phyloP scores from a whole-genome alignment of 2,113 vertebrate genomes.

The Panthera tigris region DNA sequence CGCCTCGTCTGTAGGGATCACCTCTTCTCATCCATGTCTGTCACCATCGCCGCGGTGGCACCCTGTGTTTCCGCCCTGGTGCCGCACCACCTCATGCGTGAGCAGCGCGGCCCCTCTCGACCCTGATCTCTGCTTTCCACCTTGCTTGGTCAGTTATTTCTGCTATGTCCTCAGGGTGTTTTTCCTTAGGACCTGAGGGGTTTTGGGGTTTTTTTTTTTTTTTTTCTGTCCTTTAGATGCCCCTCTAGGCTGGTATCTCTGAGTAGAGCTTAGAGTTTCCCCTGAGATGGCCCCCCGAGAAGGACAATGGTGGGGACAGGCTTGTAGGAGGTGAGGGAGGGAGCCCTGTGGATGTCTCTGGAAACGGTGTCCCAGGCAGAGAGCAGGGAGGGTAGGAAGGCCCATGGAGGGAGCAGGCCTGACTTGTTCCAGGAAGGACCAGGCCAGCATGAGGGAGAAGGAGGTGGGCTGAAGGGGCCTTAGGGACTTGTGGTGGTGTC shows the following conservation, averaged over 20 bases:
- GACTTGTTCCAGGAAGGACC: no score
- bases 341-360: no score
- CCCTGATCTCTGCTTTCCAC: neutral
- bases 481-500: neutral
- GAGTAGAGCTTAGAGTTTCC: neutral
- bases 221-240: neutral
- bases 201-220: neutral
- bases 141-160: neutral
- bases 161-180: neutral
- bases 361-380: no score
- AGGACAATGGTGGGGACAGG: no score
- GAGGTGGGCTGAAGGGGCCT: no score
- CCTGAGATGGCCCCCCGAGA: no score
- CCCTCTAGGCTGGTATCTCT: neutral
- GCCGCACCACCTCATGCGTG: neutral
- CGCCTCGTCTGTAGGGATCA: accelerated
- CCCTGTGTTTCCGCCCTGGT: neutral
- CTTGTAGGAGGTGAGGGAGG: no score
- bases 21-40: neutral
- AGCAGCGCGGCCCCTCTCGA: neutral
- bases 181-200: neutral
- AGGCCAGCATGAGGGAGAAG: no score
- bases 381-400: no score
- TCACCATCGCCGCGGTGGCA: neutral
- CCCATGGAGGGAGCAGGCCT: no score